Conservation (phyloP, 2,888 invertebrate species). For the Congeria kusceri region DNA sequence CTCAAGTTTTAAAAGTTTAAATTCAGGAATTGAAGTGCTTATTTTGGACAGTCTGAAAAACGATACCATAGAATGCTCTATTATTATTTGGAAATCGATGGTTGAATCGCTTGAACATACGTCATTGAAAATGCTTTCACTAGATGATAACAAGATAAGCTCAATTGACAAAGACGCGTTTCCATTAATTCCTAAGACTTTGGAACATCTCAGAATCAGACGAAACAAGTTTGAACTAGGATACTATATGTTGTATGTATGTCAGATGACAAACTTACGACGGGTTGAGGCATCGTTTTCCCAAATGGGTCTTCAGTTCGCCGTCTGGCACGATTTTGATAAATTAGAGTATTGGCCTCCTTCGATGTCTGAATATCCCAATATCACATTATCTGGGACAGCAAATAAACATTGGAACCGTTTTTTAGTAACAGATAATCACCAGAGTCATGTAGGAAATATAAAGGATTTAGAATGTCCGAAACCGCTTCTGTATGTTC, state of each 20-base stretch:
- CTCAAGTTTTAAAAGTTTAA: slow-evolving; percentile 12
- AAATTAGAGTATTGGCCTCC: too few relatives aligned
- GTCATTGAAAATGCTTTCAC: slow-evolving; percentile 25
- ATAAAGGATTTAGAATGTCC: too few relatives aligned
- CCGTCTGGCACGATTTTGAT: neutral
- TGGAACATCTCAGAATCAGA: slow-evolving; percentile 5
- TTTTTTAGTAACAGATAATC: too few relatives aligned
- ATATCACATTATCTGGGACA: too few relatives aligned
- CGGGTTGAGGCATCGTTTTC: slow-evolving; percentile 32
- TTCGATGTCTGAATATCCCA: too few relatives aligned
- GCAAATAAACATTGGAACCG: too few relatives aligned
- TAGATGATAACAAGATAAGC: slow-evolving; percentile 31
- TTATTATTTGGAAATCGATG: slow-evolving; percentile 3
- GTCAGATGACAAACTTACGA: slow-evolving; percentile 21
- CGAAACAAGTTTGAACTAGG: slow-evolving; percentile 35
- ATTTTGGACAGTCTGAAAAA: slow-evolving; percentile 4
- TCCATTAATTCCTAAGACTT: slow-evolving; percentile 11
- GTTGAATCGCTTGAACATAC: neutral
- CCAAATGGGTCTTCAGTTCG: slow-evolving; percentile 13
- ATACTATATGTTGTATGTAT: slow-evolving; percentile 20
- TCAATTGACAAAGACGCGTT: slow-evolving; percentile 7
- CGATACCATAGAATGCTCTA: neutral
- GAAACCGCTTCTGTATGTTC: neutral
- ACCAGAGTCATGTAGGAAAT: too few relatives aligned
- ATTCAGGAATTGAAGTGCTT: neutral